phyloP scores from a whole-genome alignment of 2,113 vertebrate genomes.

The Hymenochirus boettgeri region DNA sequence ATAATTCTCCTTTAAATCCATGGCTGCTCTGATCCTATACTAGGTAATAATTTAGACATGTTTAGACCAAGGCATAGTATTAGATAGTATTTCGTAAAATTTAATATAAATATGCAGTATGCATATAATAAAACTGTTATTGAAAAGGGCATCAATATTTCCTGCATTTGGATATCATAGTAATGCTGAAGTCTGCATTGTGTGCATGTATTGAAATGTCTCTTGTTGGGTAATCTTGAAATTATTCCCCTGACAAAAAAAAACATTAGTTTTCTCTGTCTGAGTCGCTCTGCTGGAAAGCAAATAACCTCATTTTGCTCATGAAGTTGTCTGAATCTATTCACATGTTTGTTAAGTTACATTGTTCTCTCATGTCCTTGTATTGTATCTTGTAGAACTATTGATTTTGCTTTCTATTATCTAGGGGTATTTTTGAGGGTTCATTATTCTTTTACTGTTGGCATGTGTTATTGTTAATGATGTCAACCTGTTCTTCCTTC shows the following conservation, averaged over 20 bases:
- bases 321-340: neutral
- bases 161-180: no score
- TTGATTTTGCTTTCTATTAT: constrained; percentile 15
- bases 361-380: constrained; percentile 3
- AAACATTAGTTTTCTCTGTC: neutral
- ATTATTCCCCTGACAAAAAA: neutral
- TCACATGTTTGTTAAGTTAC: neutral
- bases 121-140: no score
- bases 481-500: neutral
- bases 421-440: constrained; percentile 5
- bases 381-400: constrained; percentile 12
- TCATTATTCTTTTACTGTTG: constrained; percentile 6
- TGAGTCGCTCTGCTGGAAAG: neutral
- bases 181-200: no score
- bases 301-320: constrained; percentile 2
- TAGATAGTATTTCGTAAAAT: no score
- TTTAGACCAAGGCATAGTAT: no score
- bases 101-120: no score
- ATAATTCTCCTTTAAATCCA: no score
- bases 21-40: no score
- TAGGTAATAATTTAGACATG: no score
- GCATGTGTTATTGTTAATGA: neutral
- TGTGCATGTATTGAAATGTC: no score
- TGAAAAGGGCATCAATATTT: no score
- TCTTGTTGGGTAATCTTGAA: no score